Evolutionary conservation across 2,888 invertebrate genomes (phyloP).

Genomic region (Leptinotarsa haldemani): DNA sequence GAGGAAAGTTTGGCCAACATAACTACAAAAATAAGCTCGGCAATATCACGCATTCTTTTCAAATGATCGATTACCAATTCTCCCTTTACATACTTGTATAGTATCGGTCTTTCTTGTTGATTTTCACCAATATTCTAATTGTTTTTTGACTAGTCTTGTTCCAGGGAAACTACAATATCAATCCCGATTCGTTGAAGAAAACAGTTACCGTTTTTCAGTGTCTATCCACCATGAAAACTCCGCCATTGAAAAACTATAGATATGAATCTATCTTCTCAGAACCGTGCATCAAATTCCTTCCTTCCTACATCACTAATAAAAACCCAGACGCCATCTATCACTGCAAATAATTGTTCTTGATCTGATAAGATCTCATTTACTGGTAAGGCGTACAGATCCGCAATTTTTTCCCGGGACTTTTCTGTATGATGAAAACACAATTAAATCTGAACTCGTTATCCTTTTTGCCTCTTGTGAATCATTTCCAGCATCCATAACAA

Average conservation of each 20-base stretch:
- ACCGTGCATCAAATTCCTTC: slow-evolving; percentile 8
- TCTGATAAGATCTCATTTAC: slow-evolving; percentile 29
- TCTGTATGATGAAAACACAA: slow-evolving; percentile 37
- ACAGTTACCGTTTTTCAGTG: too few species aligned
- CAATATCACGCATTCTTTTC: too few species aligned
- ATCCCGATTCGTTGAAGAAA: too few species aligned
- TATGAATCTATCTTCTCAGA: background rate
- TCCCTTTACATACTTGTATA: too few species aligned
- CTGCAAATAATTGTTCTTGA: slow-evolving; percentile 20
- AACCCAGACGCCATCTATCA: slow-evolving; percentile 34
- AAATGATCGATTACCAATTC: too few species aligned
- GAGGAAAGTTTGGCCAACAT: too few species aligned
- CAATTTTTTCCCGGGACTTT: slow-evolving; percentile 33
- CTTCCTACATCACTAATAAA: slow-evolving; percentile 19
- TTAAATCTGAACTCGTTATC: slow-evolving; percentile 40
- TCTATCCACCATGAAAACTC: background rate
- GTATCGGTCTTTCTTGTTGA: too few species aligned
- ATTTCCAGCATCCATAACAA: slow-evolving; percentile 58
- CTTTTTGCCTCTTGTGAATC: slow-evolving; percentile 46
- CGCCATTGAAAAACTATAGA: background rate
- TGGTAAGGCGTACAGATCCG: slow-evolving; percentile 35
- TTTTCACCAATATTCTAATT: too few species aligned
- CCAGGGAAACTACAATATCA: too few species aligned
- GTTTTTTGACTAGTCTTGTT: too few species aligned
- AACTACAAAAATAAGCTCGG: too few species aligned